Evolutionary conservation across 2,797 vertebrate species (phyloP).

Genomic region (Acropternis orthonyx): DNA sequence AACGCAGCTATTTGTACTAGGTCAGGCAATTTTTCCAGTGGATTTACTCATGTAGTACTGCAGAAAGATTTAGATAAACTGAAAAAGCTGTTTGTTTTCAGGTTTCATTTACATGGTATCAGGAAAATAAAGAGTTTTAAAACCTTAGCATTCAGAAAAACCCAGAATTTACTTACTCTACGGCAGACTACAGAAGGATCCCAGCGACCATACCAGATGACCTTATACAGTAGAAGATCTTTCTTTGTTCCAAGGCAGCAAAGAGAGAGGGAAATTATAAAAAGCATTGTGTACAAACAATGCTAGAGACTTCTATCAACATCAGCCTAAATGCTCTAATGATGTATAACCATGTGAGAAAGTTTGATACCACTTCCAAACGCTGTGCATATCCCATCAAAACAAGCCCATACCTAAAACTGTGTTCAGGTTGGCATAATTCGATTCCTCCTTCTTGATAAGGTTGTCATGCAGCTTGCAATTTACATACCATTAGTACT

Average conservation of each 20-base stretch:
- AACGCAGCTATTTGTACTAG: background rate
- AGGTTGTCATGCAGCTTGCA: background rate
- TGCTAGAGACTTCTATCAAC: background rate
- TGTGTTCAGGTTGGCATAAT: background rate
- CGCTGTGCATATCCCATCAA: background rate
- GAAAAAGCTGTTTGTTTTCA: background rate
- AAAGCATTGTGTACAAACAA: background rate
- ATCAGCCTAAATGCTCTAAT: background rate
- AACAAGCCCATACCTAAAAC: background rate
- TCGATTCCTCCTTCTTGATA: background rate
- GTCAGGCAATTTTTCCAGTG: background rate
- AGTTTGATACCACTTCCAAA: background rate
- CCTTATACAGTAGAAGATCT: background rate
- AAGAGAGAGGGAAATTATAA: background rate
- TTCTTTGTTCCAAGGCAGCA: background rate
- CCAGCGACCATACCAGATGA: accelerated
- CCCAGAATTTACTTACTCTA: background rate
- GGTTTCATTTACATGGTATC: background rate
- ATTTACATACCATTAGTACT: constrained; percentile 78
- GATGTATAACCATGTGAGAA: background rate
- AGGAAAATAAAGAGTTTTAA: background rate
- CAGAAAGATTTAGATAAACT: background rate
- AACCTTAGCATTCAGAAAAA: background rate
- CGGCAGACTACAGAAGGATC: background rate
- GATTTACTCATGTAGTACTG: background rate